Base-by-base conservation (phyloP, 2,888 invertebrate genomes). In the Heteromyza rotundicornis region DNA sequence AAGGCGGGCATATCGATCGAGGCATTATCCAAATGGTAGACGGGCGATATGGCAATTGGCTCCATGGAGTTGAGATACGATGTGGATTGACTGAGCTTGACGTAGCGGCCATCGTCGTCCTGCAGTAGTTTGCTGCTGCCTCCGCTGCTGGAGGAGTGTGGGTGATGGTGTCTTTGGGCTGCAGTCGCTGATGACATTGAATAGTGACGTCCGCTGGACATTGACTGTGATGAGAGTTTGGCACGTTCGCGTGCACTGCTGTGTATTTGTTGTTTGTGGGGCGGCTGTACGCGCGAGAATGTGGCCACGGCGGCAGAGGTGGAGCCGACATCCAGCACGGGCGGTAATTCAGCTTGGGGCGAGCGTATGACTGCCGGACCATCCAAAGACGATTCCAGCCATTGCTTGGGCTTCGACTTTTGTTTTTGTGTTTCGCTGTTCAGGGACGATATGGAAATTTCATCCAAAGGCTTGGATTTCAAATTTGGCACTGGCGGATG, bases 371-470 rank as follows among this genome's bases (percentile, higher is more conserved):
- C 71, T 1, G 71, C 66, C 0, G 83, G 84, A 0, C 82, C 80
- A 64, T 84, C 83, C 3, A 84, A 64, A 1, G 83, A 82, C 0
- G 84, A 83, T 57, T 84, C 84, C 58, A 81, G 63, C 84, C 84
- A 84, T 62, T 81, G 81, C 64, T 84, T 84, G 10, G 82, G 72
- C 67, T 81, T 83, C 14, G 68, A 64, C 36, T 74, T 69, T 59
- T 77, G 76, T 68, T 82, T 81, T 57, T 79, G 82, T 0, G 75
- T 75, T 50, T 79, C 79, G 27, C 73, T 76, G 52, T 71, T 75
- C 12, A 71, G 70, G 1, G 82, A 82, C 8, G 79, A 78, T 23
- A 82, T 67, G 1, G 82, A 82, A n/a, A 82, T 73, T 62, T 81
- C 77, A 61, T 84, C 84, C 22, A 71, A 67, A 1, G 71, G 74